Conservation (phyloP, 2,888 invertebrate species). For the Eupithecia subumbrata region DNA sequence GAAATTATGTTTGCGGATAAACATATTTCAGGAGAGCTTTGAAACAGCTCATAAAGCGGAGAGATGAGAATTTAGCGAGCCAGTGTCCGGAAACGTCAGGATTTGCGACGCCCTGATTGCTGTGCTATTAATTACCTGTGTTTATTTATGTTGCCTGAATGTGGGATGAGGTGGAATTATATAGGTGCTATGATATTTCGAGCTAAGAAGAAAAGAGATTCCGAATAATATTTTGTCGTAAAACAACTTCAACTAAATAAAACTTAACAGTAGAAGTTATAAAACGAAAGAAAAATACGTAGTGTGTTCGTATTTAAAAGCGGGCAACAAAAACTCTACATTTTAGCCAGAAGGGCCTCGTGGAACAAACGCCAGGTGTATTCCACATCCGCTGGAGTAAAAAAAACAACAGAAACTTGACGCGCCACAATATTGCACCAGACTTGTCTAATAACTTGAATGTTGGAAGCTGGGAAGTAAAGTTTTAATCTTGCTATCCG, state of each 20-base stretch:
- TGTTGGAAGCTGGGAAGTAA: conserved; percentile 40
- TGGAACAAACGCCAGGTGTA: conserved; percentile 74
- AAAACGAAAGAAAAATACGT: conserved; percentile 12
- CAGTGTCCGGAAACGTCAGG: conserved; percentile 44
- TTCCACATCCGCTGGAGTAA: conserved; percentile 70
- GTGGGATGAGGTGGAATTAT: conserved; percentile 6
- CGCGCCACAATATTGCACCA: conserved; percentile 54
- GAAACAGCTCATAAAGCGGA: conserved; percentile 39
- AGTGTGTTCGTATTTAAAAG: conserved; percentile 24
- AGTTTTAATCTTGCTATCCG: conserved; percentile 44
- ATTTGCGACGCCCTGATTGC: conserved; percentile 46
- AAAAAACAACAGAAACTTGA: conserved; percentile 60
- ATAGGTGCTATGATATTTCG: not conserved
- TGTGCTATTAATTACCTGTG: conserved; percentile 44
- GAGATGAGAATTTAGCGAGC: conserved; percentile 55
- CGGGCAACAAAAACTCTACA: conserved; percentile 43
- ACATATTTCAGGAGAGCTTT: conserved; percentile 41
- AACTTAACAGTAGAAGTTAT: not conserved
- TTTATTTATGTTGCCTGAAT: conserved; percentile 24
- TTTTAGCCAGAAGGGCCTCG: conserved; percentile 46
- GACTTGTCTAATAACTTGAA: conserved; percentile 40
- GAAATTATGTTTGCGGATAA: conserved; percentile 42
- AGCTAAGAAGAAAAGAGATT: not conserved
- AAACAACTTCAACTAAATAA: not conserved
- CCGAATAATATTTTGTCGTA: not conserved